phyloP scores from a whole-genome alignment of 2,888 invertebrate species.

The Lissonota sp. region DNA sequence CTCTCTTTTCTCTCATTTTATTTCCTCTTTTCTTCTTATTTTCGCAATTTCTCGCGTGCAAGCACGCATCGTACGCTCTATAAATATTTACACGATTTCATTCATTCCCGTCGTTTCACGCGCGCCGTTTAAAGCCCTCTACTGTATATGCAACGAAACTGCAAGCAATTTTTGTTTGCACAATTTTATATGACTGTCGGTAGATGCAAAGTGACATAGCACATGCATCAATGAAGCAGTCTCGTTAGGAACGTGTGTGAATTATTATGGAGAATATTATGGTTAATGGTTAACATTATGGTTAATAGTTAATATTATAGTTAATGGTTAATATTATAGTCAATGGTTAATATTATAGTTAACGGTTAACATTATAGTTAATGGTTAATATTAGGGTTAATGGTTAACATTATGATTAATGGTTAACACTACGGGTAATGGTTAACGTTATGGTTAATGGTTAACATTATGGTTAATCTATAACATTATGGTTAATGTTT shows the following conservation, averaged over 20 bases:
- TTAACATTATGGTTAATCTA: too few species aligned
- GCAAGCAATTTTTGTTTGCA: background rate
- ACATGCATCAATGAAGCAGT: background rate
- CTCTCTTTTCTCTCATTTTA: constrained; percentile 22
- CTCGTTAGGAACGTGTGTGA: constrained; percentile 3
- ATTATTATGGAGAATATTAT: background rate
- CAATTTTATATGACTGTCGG: constrained; percentile 5
- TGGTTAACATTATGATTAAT: too few species aligned
- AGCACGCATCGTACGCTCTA: constrained; percentile 56
- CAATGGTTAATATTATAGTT: too few species aligned
- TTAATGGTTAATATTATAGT: too few species aligned
- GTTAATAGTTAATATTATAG: too few species aligned
- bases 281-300: too few species aligned
- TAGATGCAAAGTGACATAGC: background rate
- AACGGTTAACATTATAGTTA: too few species aligned
- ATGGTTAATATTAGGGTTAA: too few species aligned
- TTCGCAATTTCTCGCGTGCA: constrained; percentile 12
- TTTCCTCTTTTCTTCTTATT: constrained; percentile 18
- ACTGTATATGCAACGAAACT: background rate
- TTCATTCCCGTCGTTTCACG: constrained; percentile 71
- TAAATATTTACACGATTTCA: constrained; percentile 79
- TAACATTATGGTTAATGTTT: too few species aligned
- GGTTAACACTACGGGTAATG: too few species aligned
- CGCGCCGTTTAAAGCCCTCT: too few species aligned
- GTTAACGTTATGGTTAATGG: too few species aligned